Percentiles rank a stretch among this genome's conserved stretches.
Evolutionary conservation across 2,888 invertebrate genomes (phyloP).

Genomic region (Strigamia maritima): DNA sequence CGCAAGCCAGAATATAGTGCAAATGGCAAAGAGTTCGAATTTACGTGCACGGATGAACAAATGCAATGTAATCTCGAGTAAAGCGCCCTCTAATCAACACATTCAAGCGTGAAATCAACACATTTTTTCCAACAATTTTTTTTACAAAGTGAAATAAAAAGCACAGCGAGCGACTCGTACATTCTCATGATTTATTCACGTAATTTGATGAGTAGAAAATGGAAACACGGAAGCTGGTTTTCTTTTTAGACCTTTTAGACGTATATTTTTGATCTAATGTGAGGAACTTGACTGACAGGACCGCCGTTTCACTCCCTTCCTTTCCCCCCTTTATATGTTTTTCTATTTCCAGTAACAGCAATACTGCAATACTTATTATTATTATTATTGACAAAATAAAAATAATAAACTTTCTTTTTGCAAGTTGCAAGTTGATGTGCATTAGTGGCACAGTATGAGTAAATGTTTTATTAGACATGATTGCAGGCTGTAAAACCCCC

Average conservation of each 20-base stretch:
- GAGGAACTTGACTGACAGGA: slow-evolving; percentile 8
- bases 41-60: background rate
- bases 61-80: background rate
- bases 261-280: too few species aligned
- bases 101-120: background rate
- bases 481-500: background rate
- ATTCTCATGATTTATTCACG: background rate
- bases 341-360: slow-evolving; percentile 12
- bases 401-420: too few species aligned
- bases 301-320: background rate
- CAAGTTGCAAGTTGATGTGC: too few species aligned
- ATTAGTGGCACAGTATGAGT: background rate
- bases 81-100: slow-evolving; percentile 21
- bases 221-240: slow-evolving; percentile 10
- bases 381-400: background rate
- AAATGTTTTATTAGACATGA: background rate
- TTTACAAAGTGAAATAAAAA: background rate
- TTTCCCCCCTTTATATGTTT: background rate
- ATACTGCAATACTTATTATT: background rate
- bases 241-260: background rate
- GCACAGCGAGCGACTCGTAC: background rate
- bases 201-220: slow-evolving; percentile 1
- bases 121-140: background rate
- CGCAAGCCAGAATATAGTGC: background rate
- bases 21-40: slow-evolving; percentile 5